phyloP scores from a whole-genome alignment of 2,888 invertebrate genomes.

The Parapristionchus giblindavisi region DNA sequence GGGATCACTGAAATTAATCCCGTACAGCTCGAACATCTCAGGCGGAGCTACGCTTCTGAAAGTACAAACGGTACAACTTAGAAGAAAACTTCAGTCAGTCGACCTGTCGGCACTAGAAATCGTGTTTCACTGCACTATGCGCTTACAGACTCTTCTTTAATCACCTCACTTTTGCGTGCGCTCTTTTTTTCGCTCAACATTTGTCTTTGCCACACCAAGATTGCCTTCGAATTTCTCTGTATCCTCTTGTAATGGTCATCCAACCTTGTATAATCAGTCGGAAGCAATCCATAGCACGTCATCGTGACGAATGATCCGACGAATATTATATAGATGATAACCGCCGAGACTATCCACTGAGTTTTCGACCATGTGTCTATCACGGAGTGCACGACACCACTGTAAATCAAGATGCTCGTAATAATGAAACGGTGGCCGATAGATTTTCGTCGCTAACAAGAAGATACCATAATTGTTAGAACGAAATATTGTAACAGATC shows the following conservation, averaged over 20 bases:
- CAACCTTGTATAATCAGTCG: too few relatives aligned
- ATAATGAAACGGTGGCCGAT: too few relatives aligned
- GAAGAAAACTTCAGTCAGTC: too few relatives aligned
- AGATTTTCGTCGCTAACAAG: too few relatives aligned
- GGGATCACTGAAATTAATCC: background rate
- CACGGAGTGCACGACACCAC: background rate
- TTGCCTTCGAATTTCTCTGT: too few relatives aligned
- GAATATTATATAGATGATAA: background rate
- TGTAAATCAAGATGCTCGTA: too few relatives aligned
- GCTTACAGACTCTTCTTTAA: background rate
- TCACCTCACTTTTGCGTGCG: background rate
- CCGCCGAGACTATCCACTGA: background rate
- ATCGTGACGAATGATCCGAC: background rate
- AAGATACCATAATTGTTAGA: too few relatives aligned
- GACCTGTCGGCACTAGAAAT: too few relatives aligned
- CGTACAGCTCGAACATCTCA: constrained; percentile 11
- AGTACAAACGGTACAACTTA: too few relatives aligned
- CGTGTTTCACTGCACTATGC: background rate
- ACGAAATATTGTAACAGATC: too few relatives aligned
- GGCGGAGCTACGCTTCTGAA: background rate
- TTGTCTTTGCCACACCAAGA: too few relatives aligned
- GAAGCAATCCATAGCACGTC: too few relatives aligned
- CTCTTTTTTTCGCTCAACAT: background rate
- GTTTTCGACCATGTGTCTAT: background rate
- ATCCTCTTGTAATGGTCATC: background rate